Evolutionary conservation across 35 echinoderm and acorn worm species (phyloP).

Genomic region (Chiridota heheva): DNA sequence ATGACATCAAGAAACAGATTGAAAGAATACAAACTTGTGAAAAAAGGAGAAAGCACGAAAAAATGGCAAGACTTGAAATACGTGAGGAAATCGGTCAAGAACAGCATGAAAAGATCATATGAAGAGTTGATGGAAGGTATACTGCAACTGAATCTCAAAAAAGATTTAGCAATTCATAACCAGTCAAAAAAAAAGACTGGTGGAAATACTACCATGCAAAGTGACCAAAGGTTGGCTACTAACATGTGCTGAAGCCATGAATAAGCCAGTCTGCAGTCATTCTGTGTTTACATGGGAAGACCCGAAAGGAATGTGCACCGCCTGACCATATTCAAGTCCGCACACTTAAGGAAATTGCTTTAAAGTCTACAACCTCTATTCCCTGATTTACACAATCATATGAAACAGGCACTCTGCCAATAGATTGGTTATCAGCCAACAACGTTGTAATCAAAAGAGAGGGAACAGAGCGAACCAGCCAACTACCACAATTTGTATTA

Average conservation of each 20-base stretch:
- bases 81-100: constrained; percentile 12
- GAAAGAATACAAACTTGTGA: constrained; percentile 26
- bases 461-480: too few relatives aligned
- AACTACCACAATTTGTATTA: too few relatives aligned
- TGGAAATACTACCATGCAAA: not conserved
- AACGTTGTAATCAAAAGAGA: too few relatives aligned
- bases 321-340: not conserved
- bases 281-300: not conserved
- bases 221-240: not conserved
- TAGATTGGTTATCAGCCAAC: too few relatives aligned
- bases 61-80: constrained; percentile 34
- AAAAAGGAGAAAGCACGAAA: constrained; percentile 21
- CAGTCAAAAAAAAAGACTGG: constrained; percentile 28
- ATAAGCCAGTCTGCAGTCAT: not conserved
- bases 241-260: not conserved
- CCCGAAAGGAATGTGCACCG: not conserved
- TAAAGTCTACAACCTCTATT: too few relatives aligned
- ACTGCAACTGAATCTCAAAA: constrained; percentile 16
- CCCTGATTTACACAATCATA: too few relatives aligned
- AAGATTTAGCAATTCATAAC: constrained; percentile 43
- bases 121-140: constrained; percentile 10
- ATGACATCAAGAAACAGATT: constrained; percentile 8
- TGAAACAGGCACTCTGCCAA: too few relatives aligned
- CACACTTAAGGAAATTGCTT: not conserved
- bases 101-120: too few relatives aligned